Percentiles rank a stretch among this genome's conserved stretches.
phyloP scores from a whole-genome alignment of 2,113 vertebrate genomes.

The Leucoraja erinaceus region DNA sequence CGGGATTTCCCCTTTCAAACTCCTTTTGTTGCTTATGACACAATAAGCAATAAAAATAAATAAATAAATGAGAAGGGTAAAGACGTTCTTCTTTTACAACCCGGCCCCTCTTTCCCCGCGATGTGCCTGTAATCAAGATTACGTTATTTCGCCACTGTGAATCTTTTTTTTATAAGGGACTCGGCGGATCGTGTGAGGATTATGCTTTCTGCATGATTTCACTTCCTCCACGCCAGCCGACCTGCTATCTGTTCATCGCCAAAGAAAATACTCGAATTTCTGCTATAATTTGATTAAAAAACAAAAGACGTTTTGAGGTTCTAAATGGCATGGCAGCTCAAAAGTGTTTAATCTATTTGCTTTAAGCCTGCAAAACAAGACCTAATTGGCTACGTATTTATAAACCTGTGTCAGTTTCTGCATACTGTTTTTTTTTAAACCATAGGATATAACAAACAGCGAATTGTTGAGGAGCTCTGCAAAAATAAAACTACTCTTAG shows the following conservation, averaged over 20 bases:
- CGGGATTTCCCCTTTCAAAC: neutral
- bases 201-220: neutral
- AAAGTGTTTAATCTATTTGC: constrained; percentile 31
- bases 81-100: constrained; percentile 1
- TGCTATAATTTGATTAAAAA: constrained; percentile 30
- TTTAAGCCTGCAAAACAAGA: constrained; percentile 14
- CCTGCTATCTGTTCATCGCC: constrained; percentile 8
- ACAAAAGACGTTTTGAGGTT: constrained; percentile 9
- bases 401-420: neutral
- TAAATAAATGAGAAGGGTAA: constrained; percentile 7
- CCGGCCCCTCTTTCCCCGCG: neutral
- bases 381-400: constrained; percentile 28
- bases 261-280: constrained; percentile 36
- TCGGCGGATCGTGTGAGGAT: neutral
- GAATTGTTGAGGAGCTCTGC: too few species aligned
- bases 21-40: constrained; percentile 2
- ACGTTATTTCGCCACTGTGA: constrained; percentile 1
- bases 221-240: constrained; percentile 4
- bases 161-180: neutral
- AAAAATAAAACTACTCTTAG: neutral
- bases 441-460: neutral
- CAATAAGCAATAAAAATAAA: neutral
- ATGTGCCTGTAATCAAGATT: neutral
- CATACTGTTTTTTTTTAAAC: neutral
- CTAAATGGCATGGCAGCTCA: neutral